Evolutionary conservation across 2,888 invertebrate species (phyloP).

Genomic region (Globia sparganii): DNA sequence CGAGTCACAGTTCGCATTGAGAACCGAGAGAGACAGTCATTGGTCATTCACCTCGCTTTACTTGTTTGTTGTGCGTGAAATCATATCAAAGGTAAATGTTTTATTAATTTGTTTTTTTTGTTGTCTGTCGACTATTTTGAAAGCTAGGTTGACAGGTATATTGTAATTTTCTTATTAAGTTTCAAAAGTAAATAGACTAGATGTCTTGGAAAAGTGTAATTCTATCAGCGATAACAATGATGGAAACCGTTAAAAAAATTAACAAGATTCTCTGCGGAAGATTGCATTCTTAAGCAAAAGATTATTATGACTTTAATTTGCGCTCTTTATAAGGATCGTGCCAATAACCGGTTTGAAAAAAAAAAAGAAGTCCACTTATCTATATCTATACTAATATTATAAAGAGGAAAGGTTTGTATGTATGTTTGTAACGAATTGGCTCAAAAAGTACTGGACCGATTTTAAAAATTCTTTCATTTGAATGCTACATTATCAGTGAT

Average conservation of each 20-base stretch:
- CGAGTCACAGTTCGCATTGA: constrained; percentile 66
- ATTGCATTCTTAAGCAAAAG: neutral
- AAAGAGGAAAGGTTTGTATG: no score
- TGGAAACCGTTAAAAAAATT: neutral
- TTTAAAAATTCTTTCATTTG: no score
- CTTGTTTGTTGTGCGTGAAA: constrained; percentile 42
- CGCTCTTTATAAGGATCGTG: neutral
- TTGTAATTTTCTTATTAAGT: no score
- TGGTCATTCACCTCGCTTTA: constrained; percentile 44
- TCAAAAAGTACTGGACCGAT: no score
- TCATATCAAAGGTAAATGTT: constrained; percentile 50
- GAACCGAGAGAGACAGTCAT: constrained; percentile 42
- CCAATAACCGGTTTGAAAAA: constrained; percentile 35
- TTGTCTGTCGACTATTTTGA: neutral
- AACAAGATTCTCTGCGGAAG: neutral
- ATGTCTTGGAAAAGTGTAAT: neutral
- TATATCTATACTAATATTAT: no score
- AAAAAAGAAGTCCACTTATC: constrained; percentile 9
- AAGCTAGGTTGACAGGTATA: neutral
- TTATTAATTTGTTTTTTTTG: constrained; percentile 7
- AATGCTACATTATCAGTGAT: no score
- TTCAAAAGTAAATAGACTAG: neutral
- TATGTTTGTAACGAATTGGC: no score
- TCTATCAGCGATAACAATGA: neutral
- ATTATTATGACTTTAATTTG: neutral